Evolutionary conservation across 2,113 vertebrate species (phyloP), one percentile per base, ranked within the genome.

Genomic region (Corythornis vintsioides): DNA sequence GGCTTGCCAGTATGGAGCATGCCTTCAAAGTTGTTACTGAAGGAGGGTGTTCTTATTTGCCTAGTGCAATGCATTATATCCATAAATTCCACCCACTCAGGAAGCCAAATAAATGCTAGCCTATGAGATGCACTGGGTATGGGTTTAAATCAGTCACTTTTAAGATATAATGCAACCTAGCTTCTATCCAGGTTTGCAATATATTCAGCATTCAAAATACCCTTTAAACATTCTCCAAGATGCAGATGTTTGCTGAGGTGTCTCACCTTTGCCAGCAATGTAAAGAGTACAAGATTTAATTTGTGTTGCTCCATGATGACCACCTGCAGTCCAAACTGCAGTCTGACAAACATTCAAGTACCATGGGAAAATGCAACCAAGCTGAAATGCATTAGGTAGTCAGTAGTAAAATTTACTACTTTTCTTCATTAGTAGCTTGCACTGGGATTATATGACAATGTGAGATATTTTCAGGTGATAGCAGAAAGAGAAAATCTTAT

Each of bases 51-150:
- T 97, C 97, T 97, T 97, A 98, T 98, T 98, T 98, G 97, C 94
- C 92, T 96, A 72, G 64, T 91, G 94, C 95, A 96, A 95, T 97
- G 95, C 96, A 96, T 96, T 97, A 94, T 80, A 93, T 66, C 73
- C 96, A 98, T 98, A 98, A 98, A 98, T 98, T 95, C 95, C 88
- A 97, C 88, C 96, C 96, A 97, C 96, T 97, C 97, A 97, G 97
- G 97, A 98, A 97, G 97, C 97, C 97, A 97, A 97, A 97, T 97
- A 97, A 98, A 97, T 97, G 97, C 96, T 97, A 97, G 97, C 95
- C 96, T 97, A 97, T 96, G 97, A 98, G 96, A 97, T 97, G 97
- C 95, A 97, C 97, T 98, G 97, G 94, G 90, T 97, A 96, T 86
- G 93, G 89, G 96, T 95, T 97, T 97, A 98, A 98, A 98, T 98